Evolutionary conservation across 2,113 vertebrate genomes (phyloP), one percentile per base, ranked within the genome.

Genomic region (Poicephalus gulielmi): DNA sequence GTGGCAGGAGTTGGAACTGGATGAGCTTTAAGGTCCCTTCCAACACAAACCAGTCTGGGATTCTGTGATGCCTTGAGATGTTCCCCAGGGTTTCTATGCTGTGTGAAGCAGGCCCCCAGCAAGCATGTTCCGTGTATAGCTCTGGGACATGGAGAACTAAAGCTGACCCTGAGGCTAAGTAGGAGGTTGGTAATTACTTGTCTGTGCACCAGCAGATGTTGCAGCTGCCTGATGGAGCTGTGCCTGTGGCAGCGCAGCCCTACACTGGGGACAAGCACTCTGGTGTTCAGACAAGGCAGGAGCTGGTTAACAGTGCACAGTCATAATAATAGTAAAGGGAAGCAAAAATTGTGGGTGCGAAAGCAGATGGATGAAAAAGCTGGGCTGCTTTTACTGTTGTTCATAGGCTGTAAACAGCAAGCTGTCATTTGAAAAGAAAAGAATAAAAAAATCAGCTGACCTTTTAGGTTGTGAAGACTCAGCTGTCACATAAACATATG

Each of bases 401-500:
- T 71, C 0, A 0, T 73, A 86, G 87, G 57, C 84, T 88, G 89
- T 79, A 89, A 92, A 92, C 91, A 95, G 83, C 86, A 92, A 94
- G 91, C 92, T 96, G 96, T 94, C 94, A 83, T 82, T 73, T 66
- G 52, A 46, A 76, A 90, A 84, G 77, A 64, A 79, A 89, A 57
- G 22, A 3, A 9, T 33, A 41, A 59, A 84, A 67, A 53, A n/a
- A 49, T 74, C 6, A 18, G 73, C 89, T 86, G 88, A 81, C 92
- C 89, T 82, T 94, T 89, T 62, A 80, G 60, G 78, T 86, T 93
- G 79, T 83, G 86, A 96, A 96, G 93, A 90, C 2, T 22, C 84
- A 97, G 94, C 91, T 97, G 96, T 90, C 94, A 62, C 46, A 75
- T 52, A 64, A 95, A 86, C 95, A 95, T 95, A 92, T 83, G 95